Conservation (phyloP, 2,797 vertebrate species). For the Anableps anableps region DNA sequence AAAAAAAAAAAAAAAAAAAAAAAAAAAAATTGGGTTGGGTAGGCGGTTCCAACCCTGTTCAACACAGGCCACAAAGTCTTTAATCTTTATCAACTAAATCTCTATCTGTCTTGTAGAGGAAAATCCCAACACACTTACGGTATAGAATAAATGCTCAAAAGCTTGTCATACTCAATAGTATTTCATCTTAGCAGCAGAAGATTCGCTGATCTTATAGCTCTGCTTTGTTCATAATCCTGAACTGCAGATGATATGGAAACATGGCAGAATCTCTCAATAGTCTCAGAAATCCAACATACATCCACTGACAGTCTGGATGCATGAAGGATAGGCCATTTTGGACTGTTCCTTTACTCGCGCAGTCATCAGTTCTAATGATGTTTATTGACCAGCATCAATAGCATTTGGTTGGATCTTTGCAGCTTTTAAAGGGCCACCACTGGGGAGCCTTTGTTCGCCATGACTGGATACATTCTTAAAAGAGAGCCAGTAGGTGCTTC, state of each 20-base stretch:
- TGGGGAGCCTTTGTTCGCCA: constrained; percentile 57
- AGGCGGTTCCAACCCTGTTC: not conserved
- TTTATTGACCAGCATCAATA: constrained; percentile 49
- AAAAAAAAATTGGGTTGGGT: not conserved
- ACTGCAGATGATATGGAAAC: constrained; percentile 19
- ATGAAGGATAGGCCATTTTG: constrained; percentile 19
- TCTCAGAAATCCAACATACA: constrained; percentile 30
- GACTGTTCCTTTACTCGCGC: constrained; percentile 19
- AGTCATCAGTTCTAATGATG: constrained; percentile 22
- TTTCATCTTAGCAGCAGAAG: constrained; percentile 30
- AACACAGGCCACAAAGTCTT: not conserved
- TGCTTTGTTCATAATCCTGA: constrained; percentile 13
- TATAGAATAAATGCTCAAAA: not conserved
- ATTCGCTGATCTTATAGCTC: constrained; percentile 22
- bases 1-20: not conserved
- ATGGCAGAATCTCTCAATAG: constrained; percentile 8
- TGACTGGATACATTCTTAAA: constrained; percentile 53
- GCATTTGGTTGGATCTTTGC: constrained; percentile 48
- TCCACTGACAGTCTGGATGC: constrained; percentile 9
- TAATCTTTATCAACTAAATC: not conserved
- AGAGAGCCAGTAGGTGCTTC: constrained; percentile 58
- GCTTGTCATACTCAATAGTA: not conserved
- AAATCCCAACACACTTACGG: not conserved
- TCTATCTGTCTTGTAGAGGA: not conserved
- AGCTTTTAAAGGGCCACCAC: constrained; percentile 47